Evolutionary conservation across 2,888 invertebrate genomes (phyloP), one percentile per base, ranked within the genome.

Genomic region (Archips crataeganus): DNA sequence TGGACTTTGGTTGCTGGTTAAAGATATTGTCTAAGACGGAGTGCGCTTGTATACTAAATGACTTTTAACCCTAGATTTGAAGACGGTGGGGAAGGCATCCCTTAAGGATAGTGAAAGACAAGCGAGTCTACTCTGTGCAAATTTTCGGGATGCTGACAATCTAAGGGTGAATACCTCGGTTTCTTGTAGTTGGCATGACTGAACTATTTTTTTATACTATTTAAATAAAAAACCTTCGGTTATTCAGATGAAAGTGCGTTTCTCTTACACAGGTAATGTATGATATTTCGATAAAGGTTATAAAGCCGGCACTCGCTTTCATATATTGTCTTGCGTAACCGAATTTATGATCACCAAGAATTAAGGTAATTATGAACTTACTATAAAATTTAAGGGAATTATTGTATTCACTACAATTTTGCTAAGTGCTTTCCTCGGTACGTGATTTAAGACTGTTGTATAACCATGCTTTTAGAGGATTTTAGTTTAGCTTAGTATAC

Each of bases 211-310:
- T 49, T n/a, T 49, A 11, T n/a, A n/a, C 9, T 32, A n/a, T 11
- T 64, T 54, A 8, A 54, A 32, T 60, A 47, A 54, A 63, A 68
- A 45, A 64, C 63, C 62, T 64, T 69, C 59, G 10, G 36, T n/a
- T n/a, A 72, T 64, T 63, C 62, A 68, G 64, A 73, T 47, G 68
- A 68, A 59, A 73, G 57, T 57, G 57, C 59, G 68, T 73, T 73
- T 69, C 73, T 69, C 73, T 64, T 68, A 3, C 49, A 68, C n/a
- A 63, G 47, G 45, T 61, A 67, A 68, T 62, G 68, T 59, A 51
- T 63, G 49, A 71, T 62, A 67, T 71, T 71, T 63, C 63, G 63
- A 49, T 73, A 73, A 73, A 73, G 73, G 73, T 73, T 73, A 69
- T 54, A 63, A 69, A 57, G 42, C 66, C 60, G 64, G 42, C 63